Evolutionary conservation across 2,797 vertebrate genomes (phyloP).

Genomic region (Leptoclinus maculatus): DNA sequence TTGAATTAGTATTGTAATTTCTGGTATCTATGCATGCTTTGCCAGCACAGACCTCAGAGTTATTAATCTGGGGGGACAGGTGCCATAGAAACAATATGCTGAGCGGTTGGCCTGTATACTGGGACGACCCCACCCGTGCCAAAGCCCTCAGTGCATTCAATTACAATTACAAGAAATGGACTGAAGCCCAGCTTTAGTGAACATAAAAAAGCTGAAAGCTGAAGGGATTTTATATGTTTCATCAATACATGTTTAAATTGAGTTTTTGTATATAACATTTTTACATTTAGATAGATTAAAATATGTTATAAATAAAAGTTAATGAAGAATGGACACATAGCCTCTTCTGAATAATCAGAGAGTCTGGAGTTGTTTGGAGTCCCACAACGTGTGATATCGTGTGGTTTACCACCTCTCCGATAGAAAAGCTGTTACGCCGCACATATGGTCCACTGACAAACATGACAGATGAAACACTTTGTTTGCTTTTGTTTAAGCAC

Average conservation of each 20-base stretch:
- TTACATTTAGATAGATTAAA: neutral
- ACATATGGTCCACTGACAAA: slow-evolving; percentile 77
- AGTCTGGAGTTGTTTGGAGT: slow-evolving; percentile 24
- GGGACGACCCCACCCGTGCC: slow-evolving; percentile 68
- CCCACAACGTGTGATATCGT: slow-evolving; percentile 32
- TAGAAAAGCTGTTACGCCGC: slow-evolving; percentile 59
- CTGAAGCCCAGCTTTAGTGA: slow-evolving; percentile 53
- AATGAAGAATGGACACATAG: neutral
- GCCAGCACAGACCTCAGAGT: slow-evolving; percentile 74
- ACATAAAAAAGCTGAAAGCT: slow-evolving; percentile 37
- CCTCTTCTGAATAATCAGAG: neutral
- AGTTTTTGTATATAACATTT: neutral
- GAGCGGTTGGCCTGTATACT: slow-evolving; percentile 69
- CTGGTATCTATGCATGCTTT: slow-evolving; percentile 77
- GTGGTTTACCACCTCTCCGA: slow-evolving; percentile 63
- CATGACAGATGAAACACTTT: slow-evolving; percentile 80
- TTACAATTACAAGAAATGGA: slow-evolving; percentile 74
- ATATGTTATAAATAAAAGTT: neutral
- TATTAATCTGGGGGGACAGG: slow-evolving; percentile 82
- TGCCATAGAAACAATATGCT: slow-evolving; percentile 82
- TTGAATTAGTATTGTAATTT: slow-evolving; percentile 84
- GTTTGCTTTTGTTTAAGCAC: slow-evolving; percentile 79
- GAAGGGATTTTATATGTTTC: slow-evolving; percentile 41
- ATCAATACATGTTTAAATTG: slow-evolving; percentile 13
- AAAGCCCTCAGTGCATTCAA: slow-evolving; percentile 72